Evolutionary conservation across 1,140 invertebrate genomes (phyloP), one percentile per base, ranked within the genome.

Genomic region (Pseudomyrmex cubaensis): DNA sequence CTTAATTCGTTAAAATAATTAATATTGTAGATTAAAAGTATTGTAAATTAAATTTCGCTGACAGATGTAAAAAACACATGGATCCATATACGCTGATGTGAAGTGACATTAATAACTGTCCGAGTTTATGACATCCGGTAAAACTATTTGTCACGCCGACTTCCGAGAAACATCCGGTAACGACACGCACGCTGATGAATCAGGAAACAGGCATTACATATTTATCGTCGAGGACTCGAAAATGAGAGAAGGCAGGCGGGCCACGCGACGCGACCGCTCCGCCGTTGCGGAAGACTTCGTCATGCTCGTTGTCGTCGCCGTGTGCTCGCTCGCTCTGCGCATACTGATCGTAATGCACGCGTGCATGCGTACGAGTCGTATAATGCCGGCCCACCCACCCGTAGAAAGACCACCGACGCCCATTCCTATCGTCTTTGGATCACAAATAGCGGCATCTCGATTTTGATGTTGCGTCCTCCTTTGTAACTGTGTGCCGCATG

Each of bases 301-400:
- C 75, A 67, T 57, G 46, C 46, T 87, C 76, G 5, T 35, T 35
- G n/a, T 76, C 77, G 64, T 64, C 46, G 77, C 44, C 75, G 44
- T 73, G 35, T 62, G 74, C 50, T 44, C 22, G 67, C 72, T 80
- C 52, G 54, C 62, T 35, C 57, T 35, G 54, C 50, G 84, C 83
- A 87, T 87, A 85, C 86, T 85, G 62, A 87, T 87, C 56, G 69
- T 74, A 78, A 73, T 80, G 76, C 70, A 85, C 76, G 73, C 84
- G 69, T 75, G 48, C 67, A 59, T 64, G 61, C 67, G 67, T 74
- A 44, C 73, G 44, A 50, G 46, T 78, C 74, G 35, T 35, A 54
- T 82, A 57, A 48, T 35, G 54, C 75, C 75, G 76, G 82, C 74
- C 82, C 82, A 83, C 82, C 82, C 82, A 72, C 12, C 20, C 52